Evolutionary conservation across 1,140 invertebrate species (phyloP).

Genomic region (Rhopalosiphum maidis): DNA sequence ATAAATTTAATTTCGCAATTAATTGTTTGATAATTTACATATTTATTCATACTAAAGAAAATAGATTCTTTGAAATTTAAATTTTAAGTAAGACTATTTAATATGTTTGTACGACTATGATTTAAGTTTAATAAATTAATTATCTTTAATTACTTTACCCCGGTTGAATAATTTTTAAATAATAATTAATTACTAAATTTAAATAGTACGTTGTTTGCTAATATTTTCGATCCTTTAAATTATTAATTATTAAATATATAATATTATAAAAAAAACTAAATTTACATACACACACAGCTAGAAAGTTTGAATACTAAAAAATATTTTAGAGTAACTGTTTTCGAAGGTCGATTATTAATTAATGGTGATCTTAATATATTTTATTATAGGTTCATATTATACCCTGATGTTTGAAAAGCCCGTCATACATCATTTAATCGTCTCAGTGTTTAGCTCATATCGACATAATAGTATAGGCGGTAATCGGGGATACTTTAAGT

Average conservation of each 20-base stretch:
- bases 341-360: not conserved
- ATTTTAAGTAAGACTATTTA: constrained; percentile 2
- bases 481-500: no score
- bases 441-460: not conserved
- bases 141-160: not conserved
- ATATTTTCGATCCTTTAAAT: not conserved
- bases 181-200: constrained; percentile 9
- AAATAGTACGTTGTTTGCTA: not conserved
- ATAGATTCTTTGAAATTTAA: not conserved
- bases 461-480: no score
- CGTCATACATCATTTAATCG: not conserved
- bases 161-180: not conserved
- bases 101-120: not conserved
- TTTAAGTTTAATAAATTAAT: not conserved
- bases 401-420: not conserved
- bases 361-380: not conserved
- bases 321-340: not conserved
- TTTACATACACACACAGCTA: not conserved
- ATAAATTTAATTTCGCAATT: not conserved
- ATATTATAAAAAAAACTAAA: not conserved
- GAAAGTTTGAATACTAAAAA: not conserved
- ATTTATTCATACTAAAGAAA: not conserved
- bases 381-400: not conserved
- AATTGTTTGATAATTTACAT: not conserved
- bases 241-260: not conserved